Conservation (phyloP, 2,113 vertebrate genomes). For the Rhynchomys soricoides region DNA sequence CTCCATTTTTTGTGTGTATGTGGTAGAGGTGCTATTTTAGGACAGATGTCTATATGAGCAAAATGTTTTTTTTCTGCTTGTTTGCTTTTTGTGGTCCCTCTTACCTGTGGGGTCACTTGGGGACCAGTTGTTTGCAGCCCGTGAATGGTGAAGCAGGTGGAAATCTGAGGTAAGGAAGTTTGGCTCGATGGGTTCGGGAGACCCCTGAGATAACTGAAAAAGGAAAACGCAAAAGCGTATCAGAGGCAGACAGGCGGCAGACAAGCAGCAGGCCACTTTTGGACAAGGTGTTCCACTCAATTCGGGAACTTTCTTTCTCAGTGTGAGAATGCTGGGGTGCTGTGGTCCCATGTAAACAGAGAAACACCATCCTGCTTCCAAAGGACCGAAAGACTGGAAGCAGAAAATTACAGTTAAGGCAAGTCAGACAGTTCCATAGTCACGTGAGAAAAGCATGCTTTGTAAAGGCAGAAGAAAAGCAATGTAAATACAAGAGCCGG, state of each 20-base stretch:
- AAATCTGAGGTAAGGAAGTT: conserved; percentile 86
- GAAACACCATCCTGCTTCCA: conserved; percentile 46
- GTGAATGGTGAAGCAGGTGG: conserved; percentile 82
- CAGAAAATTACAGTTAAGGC: not conserved
- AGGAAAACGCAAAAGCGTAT: conserved; percentile 13
- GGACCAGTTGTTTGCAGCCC: conserved; percentile 76
- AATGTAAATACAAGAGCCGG: conserved; percentile 35
- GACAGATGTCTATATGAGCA: conserved; percentile 2
- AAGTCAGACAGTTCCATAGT: conserved; percentile 48
- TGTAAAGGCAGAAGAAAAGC: conserved; percentile 59
- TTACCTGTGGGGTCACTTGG: conserved; percentile 87
- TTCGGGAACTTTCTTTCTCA: not conserved
- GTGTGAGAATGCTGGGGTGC: not conserved
- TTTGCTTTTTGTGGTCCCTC: not conserved
- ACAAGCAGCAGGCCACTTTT: not conserved
- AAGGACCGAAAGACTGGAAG: conserved; percentile 36
- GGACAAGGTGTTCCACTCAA: not conserved
- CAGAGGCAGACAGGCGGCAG: not conserved
- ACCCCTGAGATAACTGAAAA: conserved; percentile 90
- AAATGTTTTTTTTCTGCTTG: not conserved
- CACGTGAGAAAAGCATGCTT: not conserved
- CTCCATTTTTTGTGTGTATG: conserved; percentile 28
- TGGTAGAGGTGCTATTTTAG: not conserved
- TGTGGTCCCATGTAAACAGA: conserved; percentile 38
- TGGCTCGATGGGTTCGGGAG: conserved; percentile 89